A percentile compares a stretch with the other conserved stretches of the same genome.
Evolutionary conservation across 1,140 invertebrate genomes (phyloP).

Genomic region (Araneus ventricosus): DNA sequence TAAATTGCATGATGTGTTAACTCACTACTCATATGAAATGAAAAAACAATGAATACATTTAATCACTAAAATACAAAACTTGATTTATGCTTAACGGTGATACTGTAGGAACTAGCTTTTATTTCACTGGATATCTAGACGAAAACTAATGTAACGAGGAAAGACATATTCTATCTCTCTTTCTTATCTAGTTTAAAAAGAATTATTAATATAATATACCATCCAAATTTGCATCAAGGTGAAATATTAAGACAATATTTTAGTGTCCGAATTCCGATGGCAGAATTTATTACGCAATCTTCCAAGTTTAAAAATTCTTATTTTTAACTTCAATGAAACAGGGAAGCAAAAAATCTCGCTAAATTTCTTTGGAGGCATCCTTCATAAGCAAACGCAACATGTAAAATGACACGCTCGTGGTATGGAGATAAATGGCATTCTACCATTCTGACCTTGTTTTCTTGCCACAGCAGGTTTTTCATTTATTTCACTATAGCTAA

Average conservation of each 20-base stretch:
- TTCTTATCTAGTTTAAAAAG: neutral
- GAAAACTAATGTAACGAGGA: too few relatives aligned
- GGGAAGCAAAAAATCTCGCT: neutral
- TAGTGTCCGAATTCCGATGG: constrained; percentile 12
- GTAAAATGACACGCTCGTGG: constrained; percentile 32
- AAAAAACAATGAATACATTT: too few relatives aligned
- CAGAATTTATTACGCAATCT: constrained; percentile 51
- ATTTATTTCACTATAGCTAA: neutral
- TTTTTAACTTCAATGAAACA: neutral
- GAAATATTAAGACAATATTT: constrained; percentile 56
- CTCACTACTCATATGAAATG: too few relatives aligned
- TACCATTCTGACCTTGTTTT: constrained; percentile 26
- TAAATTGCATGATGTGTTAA: too few relatives aligned
- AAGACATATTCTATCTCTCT: neutral
- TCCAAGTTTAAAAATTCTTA: neutral
- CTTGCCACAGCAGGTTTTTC: neutral
- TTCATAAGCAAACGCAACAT: neutral
- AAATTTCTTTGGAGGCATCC: neutral
- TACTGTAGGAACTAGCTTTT: too few relatives aligned
- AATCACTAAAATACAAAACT: too few relatives aligned
- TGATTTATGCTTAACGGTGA: too few relatives aligned
- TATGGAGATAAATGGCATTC: constrained; percentile 38
- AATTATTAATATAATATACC: neutral
- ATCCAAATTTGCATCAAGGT: neutral
- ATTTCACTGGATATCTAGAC: too few relatives aligned